A percentile compares a stretch with the other conserved stretches of the same genome.
Evolutionary conservation across 1,140 invertebrate genomes (phyloP).

Genomic region (Camponotus pennsylvanicus): DNA sequence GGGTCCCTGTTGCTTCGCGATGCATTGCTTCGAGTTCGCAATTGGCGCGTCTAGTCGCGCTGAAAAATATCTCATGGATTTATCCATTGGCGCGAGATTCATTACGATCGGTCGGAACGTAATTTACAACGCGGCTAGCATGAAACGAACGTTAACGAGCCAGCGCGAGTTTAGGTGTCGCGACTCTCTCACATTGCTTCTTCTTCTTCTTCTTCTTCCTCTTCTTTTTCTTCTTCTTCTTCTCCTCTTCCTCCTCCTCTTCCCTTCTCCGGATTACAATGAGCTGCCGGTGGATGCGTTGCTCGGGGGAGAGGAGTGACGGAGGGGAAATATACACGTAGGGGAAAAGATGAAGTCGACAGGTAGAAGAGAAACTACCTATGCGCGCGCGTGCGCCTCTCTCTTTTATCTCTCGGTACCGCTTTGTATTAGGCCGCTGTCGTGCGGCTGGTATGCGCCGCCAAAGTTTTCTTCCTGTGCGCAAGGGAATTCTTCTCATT

Average conservation of each 20-base stretch:
- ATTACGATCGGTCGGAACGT: slow-evolving; percentile 75
- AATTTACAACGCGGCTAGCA: slow-evolving; percentile 72
- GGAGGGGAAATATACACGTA: slow-evolving; percentile 52
- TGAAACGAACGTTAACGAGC: slow-evolving; percentile 74
- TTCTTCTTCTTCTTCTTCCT: slow-evolving; percentile 37
- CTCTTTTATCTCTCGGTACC: slow-evolving; percentile 71
- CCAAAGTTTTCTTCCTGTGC: slow-evolving; percentile 70
- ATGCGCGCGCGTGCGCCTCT: slow-evolving; percentile 55
- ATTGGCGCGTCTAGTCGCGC: slow-evolving; percentile 41
- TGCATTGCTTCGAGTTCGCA: slow-evolving; percentile 38
- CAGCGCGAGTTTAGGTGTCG: slow-evolving; percentile 70
- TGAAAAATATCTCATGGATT: slow-evolving; percentile 55
- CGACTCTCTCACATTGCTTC: slow-evolving; percentile 51
- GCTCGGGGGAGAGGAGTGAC: slow-evolving; percentile 39
- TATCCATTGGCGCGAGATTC: slow-evolving; percentile 71
- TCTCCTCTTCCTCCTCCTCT: neutral
- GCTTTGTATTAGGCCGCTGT: slow-evolving; percentile 72
- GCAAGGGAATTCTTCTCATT: slow-evolving; percentile 60
- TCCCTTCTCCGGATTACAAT: slow-evolving; percentile 59
- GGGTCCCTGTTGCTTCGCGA: slow-evolving; percentile 56
- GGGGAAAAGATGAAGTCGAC: slow-evolving; percentile 71
- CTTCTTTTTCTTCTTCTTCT: slow-evolving; percentile 2
- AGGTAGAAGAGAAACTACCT: slow-evolving; percentile 72
- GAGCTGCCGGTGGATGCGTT: slow-evolving; percentile 50
- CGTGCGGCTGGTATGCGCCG: slow-evolving; percentile 69